Percentiles rank a stretch among this genome's conserved stretches.
Evolutionary conservation across 2,797 vertebrate species (phyloP).

Genomic region (Monodelphis domestica): DNA sequence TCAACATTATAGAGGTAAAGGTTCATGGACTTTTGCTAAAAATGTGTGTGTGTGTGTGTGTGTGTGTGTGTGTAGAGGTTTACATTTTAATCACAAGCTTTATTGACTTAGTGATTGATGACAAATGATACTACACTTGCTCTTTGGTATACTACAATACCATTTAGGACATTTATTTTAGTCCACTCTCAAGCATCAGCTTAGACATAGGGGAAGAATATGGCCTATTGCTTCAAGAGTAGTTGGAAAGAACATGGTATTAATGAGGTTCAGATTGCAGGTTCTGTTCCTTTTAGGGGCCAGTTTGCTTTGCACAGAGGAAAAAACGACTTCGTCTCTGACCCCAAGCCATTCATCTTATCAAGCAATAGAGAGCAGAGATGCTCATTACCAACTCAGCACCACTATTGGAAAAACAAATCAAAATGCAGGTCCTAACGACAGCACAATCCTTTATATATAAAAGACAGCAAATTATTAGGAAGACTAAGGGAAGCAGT

Average conservation of each 20-base stretch:
- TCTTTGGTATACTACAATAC: background rate
- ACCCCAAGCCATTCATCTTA: background rate
- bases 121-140: background rate
- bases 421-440: background rate
- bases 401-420: constrained; percentile 6
- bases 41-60: background rate
- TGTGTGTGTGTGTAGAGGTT: background rate
- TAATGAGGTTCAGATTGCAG: background rate
- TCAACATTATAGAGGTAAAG: background rate
- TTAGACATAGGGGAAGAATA: background rate
- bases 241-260: background rate
- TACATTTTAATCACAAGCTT: background rate
- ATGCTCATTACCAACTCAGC: background rate
- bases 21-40: background rate
- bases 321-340: background rate
- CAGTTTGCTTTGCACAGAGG: background rate
- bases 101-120: background rate
- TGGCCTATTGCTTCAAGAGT: background rate
- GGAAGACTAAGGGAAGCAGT: background rate
- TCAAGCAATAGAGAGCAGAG: background rate
- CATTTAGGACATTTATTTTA: background rate
- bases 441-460: background rate
- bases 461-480: constrained; percentile 16
- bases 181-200: background rate
- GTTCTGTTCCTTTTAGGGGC: background rate